Evolutionary conservation across 2,797 vertebrate species (phyloP), one percentile per base, ranked within the genome.

Genomic region (Carduelis carduelis): DNA sequence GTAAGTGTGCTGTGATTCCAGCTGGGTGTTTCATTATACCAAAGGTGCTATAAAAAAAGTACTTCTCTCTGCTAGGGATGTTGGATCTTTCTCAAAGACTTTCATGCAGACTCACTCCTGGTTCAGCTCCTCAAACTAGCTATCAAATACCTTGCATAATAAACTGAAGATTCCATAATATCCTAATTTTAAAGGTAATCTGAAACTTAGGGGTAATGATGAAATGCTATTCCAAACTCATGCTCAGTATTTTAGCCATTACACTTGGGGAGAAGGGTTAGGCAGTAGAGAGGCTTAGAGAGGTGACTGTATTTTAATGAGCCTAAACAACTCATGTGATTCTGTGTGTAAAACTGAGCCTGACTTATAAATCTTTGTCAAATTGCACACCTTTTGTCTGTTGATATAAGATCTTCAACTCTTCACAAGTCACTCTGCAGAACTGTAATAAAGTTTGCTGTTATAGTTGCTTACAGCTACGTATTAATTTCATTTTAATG

Each of bases 11-110:
- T 87, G 26, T 85, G 71, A 77, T 95, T 93, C 82, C 64, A 71
- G 0, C 30, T 71, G 89, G 69, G 84, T 92, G 91, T 94, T 93
- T 95, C 82, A 80, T 94, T 92, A 68, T 70, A 74, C 44, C 32
- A 7, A 43, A 77, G 60, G 78, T 66, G 56, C 71, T 83, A 4
- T 89, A 64, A 64, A 91, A 91, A 87, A 23, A 32, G 12, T n/a
- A 10, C 28, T 63, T 74, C 52, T 87, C 0, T 76, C 52, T 84
- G 57, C 17, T 46, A 30, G 30, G 47, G 18, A 2, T 70, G 46
- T 86, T 84, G 41, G 47, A 17, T 52, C 49, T 92, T 74, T 89
- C 70, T 77, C 50, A 80, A 77, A 87, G 66, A 49, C 10, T 19
- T 82, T 79, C 18, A 27, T 66, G 39, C 15, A 56, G 80, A 56